Base-by-base conservation (phyloP, 2,888 invertebrate genomes). In the Euphydryas editha region DNA sequence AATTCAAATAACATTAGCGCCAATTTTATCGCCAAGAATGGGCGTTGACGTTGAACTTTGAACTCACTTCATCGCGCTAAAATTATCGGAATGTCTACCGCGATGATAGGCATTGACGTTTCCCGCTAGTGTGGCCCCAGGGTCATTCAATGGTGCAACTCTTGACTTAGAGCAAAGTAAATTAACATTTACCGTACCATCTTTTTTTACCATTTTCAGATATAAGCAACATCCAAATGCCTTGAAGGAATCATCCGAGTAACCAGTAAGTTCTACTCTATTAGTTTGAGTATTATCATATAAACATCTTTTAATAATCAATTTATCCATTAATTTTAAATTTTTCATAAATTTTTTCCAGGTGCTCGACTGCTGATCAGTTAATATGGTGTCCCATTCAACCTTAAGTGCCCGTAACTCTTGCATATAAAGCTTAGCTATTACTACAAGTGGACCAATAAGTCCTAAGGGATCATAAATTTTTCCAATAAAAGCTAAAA, bases 381-480 rank as follows among this genome's bases (percentile, higher is more conserved):
- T 10, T 10, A 13, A 13, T 39, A 13, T 2, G 13, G 39, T 13
- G 13, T 10, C 10, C 39, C 39, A 39, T 13, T 39, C 39, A 2
- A 54, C 15, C 21, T 54, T 54, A 21, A 21, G 30, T 6, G 30
- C n/a, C 54, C 54, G 24, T 11, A 54, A 54, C 24, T 54, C 21
- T 30, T 54, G 54, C 54, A 54, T 54, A 36, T 21, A 30, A 2
- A 21, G 21, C 36, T 54, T 54, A 30, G 54, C 54, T 17, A n/a
- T 54, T n/a, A 54, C 54, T 54, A 54, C 15, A 54, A 74, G 51
- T 2, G 72, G 72, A 11, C 62, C 24, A 1, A 60, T 57, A 13
- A 67, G 62, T 5, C 70, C 73, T 44, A 74, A 24, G 1, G 72
- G 73, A 37, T 74, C 72, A 67, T 67, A 72, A 30, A 70, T 70